Evolutionary conservation across 2,888 invertebrate species (phyloP), one percentile per base, ranked within the genome.

Genomic region (Unio delphinus): DNA sequence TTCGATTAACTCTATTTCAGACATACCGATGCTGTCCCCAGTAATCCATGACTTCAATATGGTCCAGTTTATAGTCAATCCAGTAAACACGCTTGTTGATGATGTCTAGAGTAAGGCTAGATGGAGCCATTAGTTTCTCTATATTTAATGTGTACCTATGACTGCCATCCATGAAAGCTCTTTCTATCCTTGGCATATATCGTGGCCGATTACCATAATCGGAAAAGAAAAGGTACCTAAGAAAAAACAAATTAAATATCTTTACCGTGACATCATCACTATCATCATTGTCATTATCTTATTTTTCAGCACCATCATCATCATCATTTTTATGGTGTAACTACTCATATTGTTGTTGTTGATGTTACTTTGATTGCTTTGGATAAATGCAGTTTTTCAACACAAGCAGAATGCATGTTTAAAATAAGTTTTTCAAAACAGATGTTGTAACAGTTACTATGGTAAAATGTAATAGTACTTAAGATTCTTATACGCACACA

Each of bases 1-100:
- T 66, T 57, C 20, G 23, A 54, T 61, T n/a, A 60, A 4, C 55
- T 23, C 55, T 18, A 30, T 17, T 58, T 26, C 2, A 26, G 26
- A 17, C 56, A 69, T 73, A 94, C 75, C 97, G 92, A 80, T 94
- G 93, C 73, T 93, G 92, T 0, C 98, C 98, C 66, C 96, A 93
- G 90, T 99, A 99, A 89, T 98, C 96, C 0, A 97, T 95, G 0
- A 97, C 96, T 88, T 98, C 98, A 76, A 99, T 96, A 88, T 98
- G 96, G 91, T 99, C 98, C 67, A 98, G 91, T 20, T 97, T 91
- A 0, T 96, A 95, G 89, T 99, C 99, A 85, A 98, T 97, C 98
- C 98, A 99, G 91, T 95, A 98, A 11, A 99, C 94, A 65, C 98
- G 91, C 70, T 95, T 94, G 0, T 95, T 94, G 34, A 96, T 94